Evolutionary conservation across 2,797 vertebrate genomes (phyloP).

Genomic region (Gallinago stenura): DNA sequence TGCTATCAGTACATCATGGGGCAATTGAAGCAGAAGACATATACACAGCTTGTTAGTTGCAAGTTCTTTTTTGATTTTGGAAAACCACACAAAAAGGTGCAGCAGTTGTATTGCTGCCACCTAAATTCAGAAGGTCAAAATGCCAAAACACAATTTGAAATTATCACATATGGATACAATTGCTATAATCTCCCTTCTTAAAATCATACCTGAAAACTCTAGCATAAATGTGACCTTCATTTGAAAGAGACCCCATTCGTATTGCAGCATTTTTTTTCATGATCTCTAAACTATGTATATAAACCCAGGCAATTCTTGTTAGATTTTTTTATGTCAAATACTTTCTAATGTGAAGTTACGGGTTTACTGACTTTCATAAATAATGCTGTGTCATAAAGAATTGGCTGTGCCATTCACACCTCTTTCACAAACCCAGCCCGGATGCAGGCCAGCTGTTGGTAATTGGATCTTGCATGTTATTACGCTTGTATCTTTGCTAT

Average conservation of each 20-base stretch:
- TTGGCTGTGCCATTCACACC: neutral
- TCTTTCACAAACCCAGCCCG: neutral
- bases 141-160: neutral
- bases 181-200: neutral
- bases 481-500: neutral
- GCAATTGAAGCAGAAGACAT: neutral
- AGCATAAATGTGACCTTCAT: neutral
- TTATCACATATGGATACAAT: neutral
- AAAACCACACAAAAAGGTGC: neutral
- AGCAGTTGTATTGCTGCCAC: neutral
- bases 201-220: neutral
- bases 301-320: neutral
- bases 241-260: neutral
- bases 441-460: neutral
- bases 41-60: neutral
- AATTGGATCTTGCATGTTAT: neutral
- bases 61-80: neutral
- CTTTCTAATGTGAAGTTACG: neutral
- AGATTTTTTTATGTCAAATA: neutral
- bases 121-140: neutral
- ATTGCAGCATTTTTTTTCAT: neutral
- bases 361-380: neutral
- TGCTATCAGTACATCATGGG: neutral
- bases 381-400: neutral
- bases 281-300: neutral